Percentiles rank a stretch among this genome's conserved stretches.
Conservation (phyloP, 2,888 invertebrate species). For the Rhagonycha lutea region DNA sequence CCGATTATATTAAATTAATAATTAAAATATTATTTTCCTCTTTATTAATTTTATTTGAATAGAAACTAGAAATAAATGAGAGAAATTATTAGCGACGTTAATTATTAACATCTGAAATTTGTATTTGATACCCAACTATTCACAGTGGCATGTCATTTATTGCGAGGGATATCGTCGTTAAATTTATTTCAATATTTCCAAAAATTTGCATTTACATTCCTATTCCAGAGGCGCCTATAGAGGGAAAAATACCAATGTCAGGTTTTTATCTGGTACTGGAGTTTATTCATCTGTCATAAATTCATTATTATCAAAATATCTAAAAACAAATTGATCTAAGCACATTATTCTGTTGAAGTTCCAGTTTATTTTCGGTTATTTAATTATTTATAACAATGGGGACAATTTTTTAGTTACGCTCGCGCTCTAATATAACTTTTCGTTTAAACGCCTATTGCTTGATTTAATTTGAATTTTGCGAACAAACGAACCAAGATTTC, state of each 20-base stretch:
- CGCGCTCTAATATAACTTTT: not conserved
- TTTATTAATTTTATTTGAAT: no score
- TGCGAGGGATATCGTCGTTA: not conserved
- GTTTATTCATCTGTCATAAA: not conserved
- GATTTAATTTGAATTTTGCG: not conserved
- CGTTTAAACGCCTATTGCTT: not conserved
- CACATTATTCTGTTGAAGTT: not conserved
- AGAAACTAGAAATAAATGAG: not conserved
- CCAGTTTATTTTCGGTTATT: not conserved
- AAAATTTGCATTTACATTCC: not conserved
- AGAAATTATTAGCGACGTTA: not conserved
- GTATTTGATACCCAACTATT: not conserved
- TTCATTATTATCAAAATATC: not conserved
- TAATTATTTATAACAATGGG: not conserved
- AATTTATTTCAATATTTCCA: not conserved
- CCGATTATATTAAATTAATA: no score
- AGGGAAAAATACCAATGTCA: not conserved
- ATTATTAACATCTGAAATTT: not conserved
- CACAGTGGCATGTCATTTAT: not conserved
- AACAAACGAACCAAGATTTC: not conserved
- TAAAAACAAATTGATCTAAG: not conserved
- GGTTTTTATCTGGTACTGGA: not conserved
- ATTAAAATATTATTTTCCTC: no score
- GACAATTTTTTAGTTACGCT: not conserved
- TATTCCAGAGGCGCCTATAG: not conserved